Conservation (phyloP, 2,113 vertebrate genomes). For the Chaetorhynchus papuensis region DNA sequence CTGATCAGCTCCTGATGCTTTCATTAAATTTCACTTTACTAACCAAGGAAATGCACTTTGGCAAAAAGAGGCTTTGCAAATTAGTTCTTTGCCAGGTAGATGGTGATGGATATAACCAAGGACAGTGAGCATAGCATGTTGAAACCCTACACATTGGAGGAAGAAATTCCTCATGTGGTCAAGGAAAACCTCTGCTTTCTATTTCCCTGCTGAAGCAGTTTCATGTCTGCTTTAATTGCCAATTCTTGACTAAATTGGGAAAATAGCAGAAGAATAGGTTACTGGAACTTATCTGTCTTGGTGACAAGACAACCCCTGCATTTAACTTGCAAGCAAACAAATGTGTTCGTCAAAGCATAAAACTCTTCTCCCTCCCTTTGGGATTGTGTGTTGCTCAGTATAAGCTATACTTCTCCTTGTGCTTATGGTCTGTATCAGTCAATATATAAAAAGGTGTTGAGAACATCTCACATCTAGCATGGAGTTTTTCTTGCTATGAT, state of each 20-base stretch:
- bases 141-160: neutral
- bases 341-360: neutral
- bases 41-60: neutral
- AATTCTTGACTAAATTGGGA: neutral
- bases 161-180: neutral
- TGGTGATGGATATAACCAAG: neutral
- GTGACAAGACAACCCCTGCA: neutral
- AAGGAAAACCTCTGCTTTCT: neutral
- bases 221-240: neutral
- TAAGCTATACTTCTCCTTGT: neutral
- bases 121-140: neutral
- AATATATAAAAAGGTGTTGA: neutral
- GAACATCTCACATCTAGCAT: neutral
- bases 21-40: neutral
- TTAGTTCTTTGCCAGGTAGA: neutral
- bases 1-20: neutral
- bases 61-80: neutral
- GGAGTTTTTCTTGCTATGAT: neutral
- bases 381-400: neutral
- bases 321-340: neutral
- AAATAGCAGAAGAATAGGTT: neutral
- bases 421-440: neutral
- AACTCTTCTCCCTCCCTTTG: neutral
- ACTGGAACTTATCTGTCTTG: neutral
- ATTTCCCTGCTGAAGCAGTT: neutral